Conservation (phyloP, 2,797 vertebrate genomes). For the Acrocephalus scirpaceus region DNA sequence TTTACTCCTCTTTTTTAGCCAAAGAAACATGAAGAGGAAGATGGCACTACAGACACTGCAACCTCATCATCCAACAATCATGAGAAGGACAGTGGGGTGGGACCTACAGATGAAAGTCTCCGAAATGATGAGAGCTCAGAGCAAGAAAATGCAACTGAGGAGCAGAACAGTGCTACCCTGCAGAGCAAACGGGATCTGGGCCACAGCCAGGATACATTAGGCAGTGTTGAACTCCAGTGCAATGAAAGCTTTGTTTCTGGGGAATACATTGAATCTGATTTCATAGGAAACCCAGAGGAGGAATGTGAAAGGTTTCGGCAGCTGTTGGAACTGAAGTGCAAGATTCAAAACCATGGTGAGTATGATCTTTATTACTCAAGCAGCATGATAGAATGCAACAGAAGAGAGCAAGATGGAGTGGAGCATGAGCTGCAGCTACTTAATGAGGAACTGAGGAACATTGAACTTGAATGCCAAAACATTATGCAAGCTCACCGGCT, state of each 20-base stretch:
- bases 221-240: constrained; percentile 71
- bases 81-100: constrained; percentile 83
- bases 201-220: constrained; percentile 75
- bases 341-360: constrained; percentile 91
- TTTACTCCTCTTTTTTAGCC: constrained; percentile 70
- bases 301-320: constrained; percentile 91
- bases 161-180: constrained; percentile 80
- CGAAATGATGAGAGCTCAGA: constrained; percentile 87
- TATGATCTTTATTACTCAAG: constrained; percentile 93
- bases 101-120: constrained; percentile 82
- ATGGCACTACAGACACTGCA: constrained; percentile 89
- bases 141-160: constrained; percentile 84
- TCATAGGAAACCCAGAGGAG: constrained; percentile 75
- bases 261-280: constrained; percentile 76
- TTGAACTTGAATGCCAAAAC: constrained; percentile 95
- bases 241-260: constrained; percentile 73
- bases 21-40: constrained; percentile 87
- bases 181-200: constrained; percentile 78
- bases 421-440: constrained; percentile 93
- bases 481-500: constrained; percentile 95
- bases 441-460: constrained; percentile 93
- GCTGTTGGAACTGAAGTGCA: constrained; percentile 93
- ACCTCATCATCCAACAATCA: constrained; percentile 90
- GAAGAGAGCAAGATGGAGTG: constrained; percentile 85
- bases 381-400: constrained; percentile 89